Evolutionary conservation across 2,888 invertebrate genomes (phyloP).

Genomic region (Agrenia bidenticulata): DNA sequence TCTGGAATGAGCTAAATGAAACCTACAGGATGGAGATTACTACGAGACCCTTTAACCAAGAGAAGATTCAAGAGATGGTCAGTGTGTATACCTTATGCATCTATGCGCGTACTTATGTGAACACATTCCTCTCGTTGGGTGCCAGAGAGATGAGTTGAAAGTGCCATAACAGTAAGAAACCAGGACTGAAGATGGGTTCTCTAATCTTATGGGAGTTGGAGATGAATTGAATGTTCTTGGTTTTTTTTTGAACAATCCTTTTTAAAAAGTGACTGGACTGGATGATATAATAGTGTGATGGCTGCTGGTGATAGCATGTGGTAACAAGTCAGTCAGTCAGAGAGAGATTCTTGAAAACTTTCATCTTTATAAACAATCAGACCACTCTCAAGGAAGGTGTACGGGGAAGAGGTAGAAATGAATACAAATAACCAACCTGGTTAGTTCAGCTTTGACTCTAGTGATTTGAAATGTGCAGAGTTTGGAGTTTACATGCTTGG

Average conservation of each 20-base stretch:
- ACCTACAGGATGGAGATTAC: too few relatives aligned
- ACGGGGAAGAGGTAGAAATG: too few relatives aligned
- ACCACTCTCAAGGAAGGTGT: too few relatives aligned
- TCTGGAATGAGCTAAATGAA: too few relatives aligned
- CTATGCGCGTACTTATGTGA: too few relatives aligned
- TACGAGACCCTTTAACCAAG: too few relatives aligned
- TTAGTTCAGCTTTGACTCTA: too few relatives aligned
- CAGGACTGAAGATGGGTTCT: too few relatives aligned
- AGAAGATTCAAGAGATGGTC: too few relatives aligned
- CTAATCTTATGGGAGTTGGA: not conserved
- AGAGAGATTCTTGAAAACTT: slow-evolving; percentile 5
- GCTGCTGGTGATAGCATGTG: not conserved
- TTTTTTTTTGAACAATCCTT: not conserved
- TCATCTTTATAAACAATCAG: not conserved
- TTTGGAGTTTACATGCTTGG: not conserved
- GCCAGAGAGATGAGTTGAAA: slow-evolving; percentile 5
- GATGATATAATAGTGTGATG: slow-evolving; percentile 1
- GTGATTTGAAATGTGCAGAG: not conserved
- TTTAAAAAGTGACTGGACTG: slow-evolving; percentile 6
- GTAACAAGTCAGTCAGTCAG: slow-evolving; percentile 3
- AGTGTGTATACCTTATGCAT: too few relatives aligned
- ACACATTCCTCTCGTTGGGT: not conserved
- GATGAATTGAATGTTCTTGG: slow-evolving; percentile 5
- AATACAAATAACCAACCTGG: too few relatives aligned
- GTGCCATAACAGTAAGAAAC: slow-evolving; percentile 14